A percentile compares a stretch with the other conserved stretches of the same genome.
Conservation (phyloP, 2,888 invertebrate genomes). For the Conchocele bisecta region DNA sequence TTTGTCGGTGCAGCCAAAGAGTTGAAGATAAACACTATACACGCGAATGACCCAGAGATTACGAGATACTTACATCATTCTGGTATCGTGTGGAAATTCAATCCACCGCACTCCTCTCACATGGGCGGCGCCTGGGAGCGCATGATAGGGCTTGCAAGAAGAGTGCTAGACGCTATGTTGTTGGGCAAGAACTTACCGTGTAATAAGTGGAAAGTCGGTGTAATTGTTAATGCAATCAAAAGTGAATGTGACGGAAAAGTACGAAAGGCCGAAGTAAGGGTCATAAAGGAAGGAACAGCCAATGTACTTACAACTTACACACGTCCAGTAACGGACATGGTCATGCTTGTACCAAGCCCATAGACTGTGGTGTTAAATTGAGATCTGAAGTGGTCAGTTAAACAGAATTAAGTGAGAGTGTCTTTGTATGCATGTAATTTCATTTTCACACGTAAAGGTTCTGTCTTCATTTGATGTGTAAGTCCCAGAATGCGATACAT, state of each 20-base stretch:
- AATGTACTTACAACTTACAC: not conserved
- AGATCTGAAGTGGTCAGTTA: too few species aligned
- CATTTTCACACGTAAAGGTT: too few species aligned
- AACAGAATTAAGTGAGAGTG: too few species aligned
- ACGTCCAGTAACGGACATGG: conserved; percentile 3
- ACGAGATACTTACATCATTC: not conserved
- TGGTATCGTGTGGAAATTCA: conserved; percentile 14
- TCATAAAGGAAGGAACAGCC: conserved; percentile 4
- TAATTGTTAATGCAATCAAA: conserved; percentile 27
- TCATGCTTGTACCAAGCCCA: too few species aligned
- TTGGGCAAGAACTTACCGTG: conserved; percentile 9
- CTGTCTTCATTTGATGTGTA: too few species aligned
- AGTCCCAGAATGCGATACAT: too few species aligned
- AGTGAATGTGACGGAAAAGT: conserved; percentile 41
- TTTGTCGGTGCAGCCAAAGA: conserved; percentile 19
- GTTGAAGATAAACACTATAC: not conserved
- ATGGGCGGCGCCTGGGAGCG: conserved; percentile 45
- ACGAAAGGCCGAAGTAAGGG: conserved; percentile 18
- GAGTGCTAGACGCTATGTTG: conserved; percentile 23
- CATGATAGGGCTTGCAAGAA: conserved; percentile 11
- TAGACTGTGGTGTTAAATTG: too few species aligned
- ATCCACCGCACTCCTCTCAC: conserved; percentile 35
- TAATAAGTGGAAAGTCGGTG: conserved; percentile 43
- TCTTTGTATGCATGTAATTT: too few species aligned
- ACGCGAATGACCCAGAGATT: conserved; percentile 5